phyloP scores from a whole-genome alignment of 2,888 invertebrate species.

The Euclidia mi region DNA sequence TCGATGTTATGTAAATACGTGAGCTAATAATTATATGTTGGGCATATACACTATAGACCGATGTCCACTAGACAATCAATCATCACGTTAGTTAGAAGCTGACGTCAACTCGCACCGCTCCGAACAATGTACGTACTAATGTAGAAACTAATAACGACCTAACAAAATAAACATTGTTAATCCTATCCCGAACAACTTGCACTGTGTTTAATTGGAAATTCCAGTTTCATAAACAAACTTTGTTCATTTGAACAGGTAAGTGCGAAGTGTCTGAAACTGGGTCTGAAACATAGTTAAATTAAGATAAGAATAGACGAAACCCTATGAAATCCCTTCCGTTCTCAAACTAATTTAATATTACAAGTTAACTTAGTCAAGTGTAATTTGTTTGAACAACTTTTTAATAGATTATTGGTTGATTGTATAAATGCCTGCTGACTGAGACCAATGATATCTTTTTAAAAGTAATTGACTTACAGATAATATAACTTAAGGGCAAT shows the following conservation, averaged over 20 bases:
- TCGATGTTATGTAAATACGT: too few relatives aligned
- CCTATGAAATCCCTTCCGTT: slow-evolving; percentile 13
- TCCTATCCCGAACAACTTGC: slow-evolving; percentile 51
- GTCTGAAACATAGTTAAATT: slow-evolving; percentile 23
- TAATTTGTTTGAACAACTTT: slow-evolving; percentile 7
- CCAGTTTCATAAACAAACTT: slow-evolving; percentile 59
- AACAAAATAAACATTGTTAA: slow-evolving; percentile 54
- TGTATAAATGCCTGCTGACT: background rate
- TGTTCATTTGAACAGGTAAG: slow-evolving; percentile 55
- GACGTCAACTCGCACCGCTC: slow-evolving; percentile 5
- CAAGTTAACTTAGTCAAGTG: slow-evolving; percentile 3
- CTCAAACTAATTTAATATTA: slow-evolving; percentile 14
- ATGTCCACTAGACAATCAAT: slow-evolving; percentile 40
- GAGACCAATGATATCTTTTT: too few relatives aligned
- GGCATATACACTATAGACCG: slow-evolving; percentile 21
- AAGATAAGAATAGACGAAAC: slow-evolving; percentile 21
- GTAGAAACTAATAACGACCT: slow-evolving; percentile 52
- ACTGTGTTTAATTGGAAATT: slow-evolving; percentile 61
- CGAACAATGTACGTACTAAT: slow-evolving; percentile 37
- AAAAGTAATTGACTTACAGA: too few relatives aligned
- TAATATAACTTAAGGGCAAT: too few relatives aligned
- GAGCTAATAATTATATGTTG: too few relatives aligned
- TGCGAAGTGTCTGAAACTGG: slow-evolving; percentile 43
- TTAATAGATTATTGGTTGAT: background rate
- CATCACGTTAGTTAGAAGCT: slow-evolving; percentile 22